Evolutionary conservation across 1,140 invertebrate species (phyloP).

Genomic region (Drosophila leontia): DNA sequence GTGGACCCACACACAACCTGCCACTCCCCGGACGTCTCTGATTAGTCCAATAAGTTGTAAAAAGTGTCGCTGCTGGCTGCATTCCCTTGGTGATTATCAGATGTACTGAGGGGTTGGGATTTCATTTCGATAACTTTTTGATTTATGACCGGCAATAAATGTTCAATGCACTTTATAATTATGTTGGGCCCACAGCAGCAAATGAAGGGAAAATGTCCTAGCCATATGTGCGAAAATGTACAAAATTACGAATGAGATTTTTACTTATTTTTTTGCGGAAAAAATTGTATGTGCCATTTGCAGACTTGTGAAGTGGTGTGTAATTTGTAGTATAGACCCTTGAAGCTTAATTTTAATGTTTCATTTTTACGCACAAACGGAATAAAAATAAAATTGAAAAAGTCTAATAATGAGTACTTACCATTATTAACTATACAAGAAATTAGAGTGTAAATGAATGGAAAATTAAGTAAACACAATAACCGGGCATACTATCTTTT

Average conservation of each 20-base stretch:
- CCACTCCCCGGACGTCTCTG: constrained; percentile 37
- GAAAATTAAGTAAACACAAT: not conserved
- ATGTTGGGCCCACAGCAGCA: constrained; percentile 49
- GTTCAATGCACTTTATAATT: constrained; percentile 80
- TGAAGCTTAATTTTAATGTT: not conserved
- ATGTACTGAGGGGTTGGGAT: constrained; percentile 33
- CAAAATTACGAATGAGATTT: constrained; percentile 53
- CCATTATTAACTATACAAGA: no score
- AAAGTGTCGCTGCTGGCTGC: constrained; percentile 72
- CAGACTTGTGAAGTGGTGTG: not conserved
- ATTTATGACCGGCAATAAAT: constrained; percentile 83
- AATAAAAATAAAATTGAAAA: not conserved
- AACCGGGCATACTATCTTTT: not conserved
- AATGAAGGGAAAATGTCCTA: constrained; percentile 45
- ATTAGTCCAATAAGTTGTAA: constrained; percentile 84
- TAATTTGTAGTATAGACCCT: constrained; percentile 13
- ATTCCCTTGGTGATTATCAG: constrained; percentile 70
- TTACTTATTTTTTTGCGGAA: constrained; percentile 7
- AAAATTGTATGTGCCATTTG: constrained; percentile 27
- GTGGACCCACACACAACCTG: constrained; percentile 21
- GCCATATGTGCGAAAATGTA: constrained; percentile 68
- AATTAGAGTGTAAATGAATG: no score
- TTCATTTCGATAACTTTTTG: constrained; percentile 78
- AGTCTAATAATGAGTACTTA: no score
- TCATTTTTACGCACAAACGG: not conserved